These are phyloP conservation scores for Conus canariensis DNA, from an alignment of 2,888 invertebrate genomes.

Conservation along the genomic window DNA sequence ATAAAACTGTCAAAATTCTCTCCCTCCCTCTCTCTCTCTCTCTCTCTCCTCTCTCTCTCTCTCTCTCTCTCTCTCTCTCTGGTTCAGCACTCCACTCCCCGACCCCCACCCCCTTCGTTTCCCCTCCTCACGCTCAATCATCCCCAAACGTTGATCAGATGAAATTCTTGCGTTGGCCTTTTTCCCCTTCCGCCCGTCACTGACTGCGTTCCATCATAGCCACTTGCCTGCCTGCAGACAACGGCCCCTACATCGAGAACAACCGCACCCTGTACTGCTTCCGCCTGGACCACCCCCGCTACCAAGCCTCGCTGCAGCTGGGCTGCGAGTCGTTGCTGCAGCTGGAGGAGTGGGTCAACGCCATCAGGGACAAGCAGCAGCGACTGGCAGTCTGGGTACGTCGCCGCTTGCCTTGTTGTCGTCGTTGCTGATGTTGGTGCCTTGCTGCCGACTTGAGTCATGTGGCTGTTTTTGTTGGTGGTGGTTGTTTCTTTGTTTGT, in stretches of 20 bases:
- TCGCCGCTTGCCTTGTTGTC: not conserved
- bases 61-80: no score
- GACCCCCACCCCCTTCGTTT: no score
- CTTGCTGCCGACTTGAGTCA: not conserved
- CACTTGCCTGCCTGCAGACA: not conserved
- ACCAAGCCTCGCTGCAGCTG: conserved; percentile 83
- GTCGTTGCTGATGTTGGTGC: not conserved
- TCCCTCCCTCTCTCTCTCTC: no score
- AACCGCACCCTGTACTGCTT: conserved; percentile 12
- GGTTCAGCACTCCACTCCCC: no score
- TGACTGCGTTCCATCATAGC: no score
- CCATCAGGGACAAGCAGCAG: conserved; percentile 91
- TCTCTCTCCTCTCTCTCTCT: no score
- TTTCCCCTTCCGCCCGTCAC: no score
- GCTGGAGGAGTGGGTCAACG: conserved; percentile 92
- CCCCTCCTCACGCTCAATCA: no score
- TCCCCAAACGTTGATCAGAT: no score
- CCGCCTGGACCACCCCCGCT: not conserved
- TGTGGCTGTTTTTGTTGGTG: not conserved
- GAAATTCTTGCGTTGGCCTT: no score
- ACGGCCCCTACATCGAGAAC: conserved; percentile 24
- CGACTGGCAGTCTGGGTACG: conserved; percentile 86
- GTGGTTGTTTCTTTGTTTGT: no score
- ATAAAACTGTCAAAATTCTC: no score
- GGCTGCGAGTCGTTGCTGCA: conserved; percentile 87